Conservation (phyloP, 2,797 vertebrate genomes). For the Lemur catta region DNA sequence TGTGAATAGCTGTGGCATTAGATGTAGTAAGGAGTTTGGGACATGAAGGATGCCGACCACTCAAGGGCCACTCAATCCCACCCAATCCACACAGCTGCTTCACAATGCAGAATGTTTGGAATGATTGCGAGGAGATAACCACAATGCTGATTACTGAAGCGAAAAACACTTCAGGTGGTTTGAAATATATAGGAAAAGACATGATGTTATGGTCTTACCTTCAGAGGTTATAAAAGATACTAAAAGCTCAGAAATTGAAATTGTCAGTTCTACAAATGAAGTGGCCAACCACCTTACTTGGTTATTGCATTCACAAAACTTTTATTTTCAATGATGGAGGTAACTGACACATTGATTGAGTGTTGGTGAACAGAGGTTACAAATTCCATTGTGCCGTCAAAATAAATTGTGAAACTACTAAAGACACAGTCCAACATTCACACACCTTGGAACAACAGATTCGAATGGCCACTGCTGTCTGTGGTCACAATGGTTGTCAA, state of each 20-base stretch:
- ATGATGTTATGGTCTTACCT: background rate
- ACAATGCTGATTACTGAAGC: background rate
- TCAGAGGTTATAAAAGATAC: background rate
- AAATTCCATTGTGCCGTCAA: background rate
- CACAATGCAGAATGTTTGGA: background rate
- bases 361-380: background rate
- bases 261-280: background rate
- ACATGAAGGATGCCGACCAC: background rate
- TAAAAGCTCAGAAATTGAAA: background rate
- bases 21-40: background rate
- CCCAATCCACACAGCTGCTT: background rate
- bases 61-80: background rate
- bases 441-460: background rate
- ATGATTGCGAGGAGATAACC: background rate
- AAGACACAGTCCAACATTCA: background rate
- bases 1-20: background rate
- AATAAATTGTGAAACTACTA: slow-evolving; percentile 29
- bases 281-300: background rate
- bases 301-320: background rate
- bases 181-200: background rate
- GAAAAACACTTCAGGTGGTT: background rate
- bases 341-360: slow-evolving; percentile 16
- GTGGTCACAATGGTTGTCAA: slow-evolving; percentile 20
- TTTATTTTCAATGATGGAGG: background rate
- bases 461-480: background rate